Conservation (phyloP, 2,888 invertebrate genomes). For the Sceliomorpha sp. region DNA sequence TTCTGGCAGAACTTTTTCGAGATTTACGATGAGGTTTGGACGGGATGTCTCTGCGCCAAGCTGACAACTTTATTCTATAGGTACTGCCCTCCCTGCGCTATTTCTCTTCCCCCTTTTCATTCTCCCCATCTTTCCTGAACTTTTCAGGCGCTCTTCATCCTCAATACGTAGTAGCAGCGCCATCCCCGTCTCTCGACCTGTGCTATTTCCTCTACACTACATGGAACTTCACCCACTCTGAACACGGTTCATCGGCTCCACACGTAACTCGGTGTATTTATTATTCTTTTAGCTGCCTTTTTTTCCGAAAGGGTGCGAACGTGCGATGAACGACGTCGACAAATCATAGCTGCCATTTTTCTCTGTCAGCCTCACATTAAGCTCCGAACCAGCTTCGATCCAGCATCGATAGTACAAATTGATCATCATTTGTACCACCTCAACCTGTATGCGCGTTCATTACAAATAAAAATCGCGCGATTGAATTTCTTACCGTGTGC, state of each 20-base stretch:
- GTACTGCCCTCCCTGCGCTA: conserved; percentile 23
- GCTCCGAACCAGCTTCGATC: conserved; percentile 20
- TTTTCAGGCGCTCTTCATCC: conserved; percentile 21
- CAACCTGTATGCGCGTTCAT: too few relatives aligned
- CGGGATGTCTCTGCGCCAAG: conserved; percentile 51
- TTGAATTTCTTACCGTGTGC: too few relatives aligned
- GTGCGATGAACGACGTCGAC: conserved; percentile 35
- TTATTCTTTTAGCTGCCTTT: conserved; percentile 26
- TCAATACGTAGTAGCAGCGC: conserved; percentile 32
- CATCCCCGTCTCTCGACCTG: conserved; percentile 39
- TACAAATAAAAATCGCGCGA: too few relatives aligned
- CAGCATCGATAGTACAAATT: conserved; percentile 23
- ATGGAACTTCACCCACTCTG: conserved; percentile 33
- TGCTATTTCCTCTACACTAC: conserved; percentile 50
- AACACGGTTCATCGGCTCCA: conserved; percentile 49
- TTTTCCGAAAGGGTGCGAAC: conserved; percentile 18
- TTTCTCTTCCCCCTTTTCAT: conserved; percentile 13
- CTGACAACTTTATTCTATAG: conserved; percentile 64
- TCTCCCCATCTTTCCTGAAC: conserved; percentile 17
- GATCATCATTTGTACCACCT: conserved; percentile 21
- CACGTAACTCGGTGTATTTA: conserved; percentile 56
- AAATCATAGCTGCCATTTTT: conserved; percentile 50
- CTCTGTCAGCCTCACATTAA: conserved; percentile 34
- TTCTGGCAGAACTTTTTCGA: conserved; percentile 54
- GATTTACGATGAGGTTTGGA: conserved; percentile 65